These are phyloP conservation scores for Eupithecia subfuscata DNA, from an alignment of 2,888 invertebrate genomes.

Conservation along the genomic window DNA sequence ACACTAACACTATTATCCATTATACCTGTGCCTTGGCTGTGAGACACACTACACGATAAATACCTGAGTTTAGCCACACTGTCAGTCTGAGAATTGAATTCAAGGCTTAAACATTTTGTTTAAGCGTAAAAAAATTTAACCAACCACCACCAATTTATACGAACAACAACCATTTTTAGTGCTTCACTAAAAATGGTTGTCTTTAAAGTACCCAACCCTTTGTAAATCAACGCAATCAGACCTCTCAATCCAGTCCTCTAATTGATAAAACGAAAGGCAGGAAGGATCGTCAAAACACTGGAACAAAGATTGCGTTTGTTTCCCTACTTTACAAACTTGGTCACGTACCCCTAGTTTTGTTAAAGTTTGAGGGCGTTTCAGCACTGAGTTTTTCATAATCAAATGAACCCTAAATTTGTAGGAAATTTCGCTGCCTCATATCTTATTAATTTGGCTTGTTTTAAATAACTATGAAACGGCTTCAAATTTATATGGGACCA, in stretches of 20 bases:
- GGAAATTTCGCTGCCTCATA: too few relatives aligned
- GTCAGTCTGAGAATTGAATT: not conserved
- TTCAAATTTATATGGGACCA: too few relatives aligned
- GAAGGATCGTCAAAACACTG: constrained; percentile 5
- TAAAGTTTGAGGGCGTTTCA: not conserved
- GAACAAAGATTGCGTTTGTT: not conserved
- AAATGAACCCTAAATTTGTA: too few relatives aligned
- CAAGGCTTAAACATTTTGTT: not conserved
- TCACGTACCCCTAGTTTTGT: not conserved
- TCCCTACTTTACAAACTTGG: not conserved
- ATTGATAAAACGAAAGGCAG: constrained; percentile 8
- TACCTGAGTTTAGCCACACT: not conserved
- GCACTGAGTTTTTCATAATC: not conserved
- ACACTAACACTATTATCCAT: constrained; percentile 2
- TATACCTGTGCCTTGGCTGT: not conserved
- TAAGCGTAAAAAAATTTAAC: not conserved
- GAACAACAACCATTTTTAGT: not conserved
- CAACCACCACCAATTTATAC: not conserved
- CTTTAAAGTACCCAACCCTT: too few relatives aligned
- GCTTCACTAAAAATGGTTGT: too few relatives aligned
- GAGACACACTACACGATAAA: not conserved
- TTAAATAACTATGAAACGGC: too few relatives aligned
- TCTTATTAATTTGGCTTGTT: too few relatives aligned
- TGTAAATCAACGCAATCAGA: constrained; percentile 13
- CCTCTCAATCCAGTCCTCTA: not conserved